Evolutionary conservation across 2,797 vertebrate species (phyloP).

Genomic region (Sebastes iracundus): DNA sequence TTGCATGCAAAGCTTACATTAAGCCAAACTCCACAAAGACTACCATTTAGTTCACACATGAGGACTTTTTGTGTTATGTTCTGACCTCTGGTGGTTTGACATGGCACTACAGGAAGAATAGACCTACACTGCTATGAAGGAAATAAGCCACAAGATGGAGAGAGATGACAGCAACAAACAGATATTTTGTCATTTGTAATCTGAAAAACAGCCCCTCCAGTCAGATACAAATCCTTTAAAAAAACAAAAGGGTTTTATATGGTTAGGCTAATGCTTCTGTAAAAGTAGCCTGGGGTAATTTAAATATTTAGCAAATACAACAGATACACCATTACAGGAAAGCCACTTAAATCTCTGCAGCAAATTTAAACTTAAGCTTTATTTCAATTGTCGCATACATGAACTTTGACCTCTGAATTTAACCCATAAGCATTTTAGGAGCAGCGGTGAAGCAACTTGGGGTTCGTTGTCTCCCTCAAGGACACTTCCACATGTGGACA

Average conservation of each 20-base stretch:
- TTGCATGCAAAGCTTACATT: background rate
- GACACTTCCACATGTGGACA: too few species aligned
- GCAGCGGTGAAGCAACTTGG: too few species aligned
- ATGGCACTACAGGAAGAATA: background rate
- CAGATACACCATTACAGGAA: background rate
- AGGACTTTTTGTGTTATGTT: background rate
- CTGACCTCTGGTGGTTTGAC: constrained; percentile 48
- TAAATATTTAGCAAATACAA: background rate
- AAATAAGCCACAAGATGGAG: constrained; percentile 45
- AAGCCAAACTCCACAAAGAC: background rate
- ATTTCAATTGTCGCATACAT: too few species aligned
- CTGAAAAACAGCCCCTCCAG: background rate
- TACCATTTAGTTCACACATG: background rate
- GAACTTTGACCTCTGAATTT: too few species aligned
- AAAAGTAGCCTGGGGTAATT: background rate
- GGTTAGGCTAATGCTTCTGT: background rate
- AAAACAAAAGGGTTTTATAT: background rate
- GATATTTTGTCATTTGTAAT: too few species aligned
- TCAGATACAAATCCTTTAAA: background rate
- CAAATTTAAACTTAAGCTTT: background rate
- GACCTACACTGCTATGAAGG: background rate
- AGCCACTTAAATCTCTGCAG: background rate
- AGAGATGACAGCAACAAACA: constrained; percentile 14
- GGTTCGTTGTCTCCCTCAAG: too few species aligned
- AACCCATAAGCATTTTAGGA: too few species aligned